Base-by-base conservation (phyloP, 2,113 vertebrate species). In the Otolemur garnettii region DNA sequence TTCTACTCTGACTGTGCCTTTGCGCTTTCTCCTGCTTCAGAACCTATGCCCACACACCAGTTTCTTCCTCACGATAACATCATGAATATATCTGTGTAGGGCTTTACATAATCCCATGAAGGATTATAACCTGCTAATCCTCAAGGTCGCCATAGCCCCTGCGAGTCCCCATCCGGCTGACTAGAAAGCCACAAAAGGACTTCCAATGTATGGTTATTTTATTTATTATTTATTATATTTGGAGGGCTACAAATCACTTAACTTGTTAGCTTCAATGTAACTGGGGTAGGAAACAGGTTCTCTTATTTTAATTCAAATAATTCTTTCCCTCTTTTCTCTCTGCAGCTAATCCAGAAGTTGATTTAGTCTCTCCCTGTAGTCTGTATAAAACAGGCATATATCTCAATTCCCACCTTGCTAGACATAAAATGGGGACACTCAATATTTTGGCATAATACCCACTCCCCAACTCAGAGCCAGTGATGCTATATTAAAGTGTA, bases 361-460 rank as follows among this genome's bases (percentile, higher is more conserved):
- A 83, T 66, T 90, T 60, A 84, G 21, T 94, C 6, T 69, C 12
- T 71, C 68, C 22, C 38, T 9, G 8, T 3, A 75, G 28, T 77
- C 64, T 91, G 10, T 35, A 72, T 94, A 89, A 96, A 96, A 87
- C 53, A 71, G 35, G 4, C 38, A 30, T 93, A 18, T 77, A 89
- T 94, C 79, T 84, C 66, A 94, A 97, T 81, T 74, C 92, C 33
- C 38, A 87, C 53, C 82, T 96, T 96, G 69, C 35, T 71, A 57
- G 74, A 91, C 80, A 87, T 35, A 93, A 91, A 80, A 87, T 38
- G 77, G 60, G 59, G n/a, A 86, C 72, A 93, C 26, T 89, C 71
- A 21, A 24, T 91, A 79, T 92, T 91, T 72, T 91, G 77, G 53
- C 79, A 95, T 59, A 82, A 82, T 77, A 95, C 19, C 26, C 28